Conservation (phyloP, 2,113 vertebrate species). For the Hemicordylus capensis region DNA sequence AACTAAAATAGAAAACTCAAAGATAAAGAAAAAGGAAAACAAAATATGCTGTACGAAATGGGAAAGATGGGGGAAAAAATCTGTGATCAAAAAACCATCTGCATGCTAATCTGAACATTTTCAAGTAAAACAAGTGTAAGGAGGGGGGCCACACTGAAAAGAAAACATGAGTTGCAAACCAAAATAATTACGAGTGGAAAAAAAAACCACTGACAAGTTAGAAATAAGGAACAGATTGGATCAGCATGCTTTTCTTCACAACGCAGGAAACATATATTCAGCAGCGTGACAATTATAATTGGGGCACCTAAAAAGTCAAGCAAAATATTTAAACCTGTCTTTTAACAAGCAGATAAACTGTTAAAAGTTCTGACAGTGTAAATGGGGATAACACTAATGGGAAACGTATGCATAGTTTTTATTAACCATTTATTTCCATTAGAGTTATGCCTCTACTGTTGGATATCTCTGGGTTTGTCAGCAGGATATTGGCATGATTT, state of each 20-base stretch:
- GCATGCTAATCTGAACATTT: constrained; percentile 68
- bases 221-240: constrained; percentile 66
- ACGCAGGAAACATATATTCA: constrained; percentile 56
- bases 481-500: not conserved
- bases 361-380: constrained; percentile 64
- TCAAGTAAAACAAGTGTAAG: constrained; percentile 62
- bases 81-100: constrained; percentile 65
- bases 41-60: constrained; percentile 57
- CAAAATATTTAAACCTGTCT: constrained; percentile 64
- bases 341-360: constrained; percentile 61
- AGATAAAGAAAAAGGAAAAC: constrained; percentile 45
- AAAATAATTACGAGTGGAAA: constrained; percentile 56
- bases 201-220: constrained; percentile 55
- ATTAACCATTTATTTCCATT: constrained; percentile 49
- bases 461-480: constrained; percentile 47
- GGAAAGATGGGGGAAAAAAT: constrained; percentile 47
- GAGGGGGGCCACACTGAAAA: constrained; percentile 35
- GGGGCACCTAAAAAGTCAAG: constrained; percentile 54
- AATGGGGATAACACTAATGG: not conserved
- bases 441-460: constrained; percentile 45
- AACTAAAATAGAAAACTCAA: not conserved
- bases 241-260: constrained; percentile 45
- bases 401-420: constrained; percentile 41
- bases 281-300: constrained; percentile 66
- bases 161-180: constrained; percentile 59